Evolutionary conservation across 1,140 invertebrate species (phyloP), one percentile per base, ranked within the genome.

Genomic region (Bombus sibiricus): DNA sequence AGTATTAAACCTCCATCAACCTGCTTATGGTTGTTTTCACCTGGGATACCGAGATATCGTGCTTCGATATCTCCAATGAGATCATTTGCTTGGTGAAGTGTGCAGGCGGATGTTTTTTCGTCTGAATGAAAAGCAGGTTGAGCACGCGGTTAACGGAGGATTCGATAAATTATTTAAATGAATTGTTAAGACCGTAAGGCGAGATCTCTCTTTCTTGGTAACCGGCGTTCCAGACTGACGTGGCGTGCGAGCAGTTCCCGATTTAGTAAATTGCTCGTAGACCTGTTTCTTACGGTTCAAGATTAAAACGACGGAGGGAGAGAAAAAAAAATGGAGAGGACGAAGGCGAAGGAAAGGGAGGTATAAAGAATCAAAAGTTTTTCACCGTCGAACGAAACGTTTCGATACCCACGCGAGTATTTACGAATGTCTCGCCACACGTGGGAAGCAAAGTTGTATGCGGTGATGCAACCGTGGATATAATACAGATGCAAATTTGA

Each of bases 381-480:
- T 74, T 74, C 81, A 75, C 41, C 43, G 8, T 32, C 34, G 18
- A 22, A 53, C 53, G 32, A 53, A 77, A 64, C 77, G 68, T 88
- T 77, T 64, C 75, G 79, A 57, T 18, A 88, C 88, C 84, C 43
- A 89, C 88, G 37, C 68, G 53, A 15, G 34, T n/a, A 62, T n/a
- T 53, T 22, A 75, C 69, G 69, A 89, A 72, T 32, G 87, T 80
- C 72, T 79, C 75, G 22, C 12, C 62, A 28, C 53, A 81, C 77
- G 85, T 89, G 85, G 85, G 89, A 89, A 86, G 85, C 37, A 37
- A 84, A 69, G 71, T 89, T 62, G 64, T 69, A 74, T 62, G 41
- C 81, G 57, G 10, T 90, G 84, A 89, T 83, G 88, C 76, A 89
- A 89, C 62, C 69, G 18, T 47, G 85, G 79, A 83, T 78, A 88